Evolutionary conservation across 2,113 vertebrate genomes (phyloP), one percentile per base, ranked within the genome.

Genomic region (Dicentrarchus labrax): DNA sequence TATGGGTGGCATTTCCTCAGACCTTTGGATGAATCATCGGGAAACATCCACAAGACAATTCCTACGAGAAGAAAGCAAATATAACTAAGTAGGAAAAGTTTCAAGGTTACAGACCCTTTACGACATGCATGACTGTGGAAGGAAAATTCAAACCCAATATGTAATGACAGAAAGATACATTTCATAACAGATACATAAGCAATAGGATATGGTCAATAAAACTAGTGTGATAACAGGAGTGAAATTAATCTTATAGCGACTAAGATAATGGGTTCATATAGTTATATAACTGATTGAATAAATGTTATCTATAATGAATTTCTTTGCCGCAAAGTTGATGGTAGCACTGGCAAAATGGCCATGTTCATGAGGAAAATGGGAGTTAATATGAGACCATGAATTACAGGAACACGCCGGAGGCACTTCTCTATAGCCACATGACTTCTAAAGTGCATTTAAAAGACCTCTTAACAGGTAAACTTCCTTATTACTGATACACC

Each of bases 321-420:
- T 62, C 68, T 87, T 68, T 88, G 64, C 12, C 22, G 65, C 24
- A 72, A 76, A 76, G 47, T 76, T 57, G 24, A 7, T 53, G 62
- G 39, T 57, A 78, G 57, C 78, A 22, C n/a, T 70, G 59, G 22
- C 76, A 47, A 88, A 91, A 86, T 67, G 30, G 76, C 60, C 24
- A 48, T 85, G 82, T 86, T 79, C 70, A 83, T 87, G 84, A 77
- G 80, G 68, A 83, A 90, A 91, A 89, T 92, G 65, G 41, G 86
- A 93, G 95, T 96, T 96, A 96, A 96, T 96, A 84, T 91, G 69
- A 94, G 84, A 94, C 93, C 76, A 89, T 86, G 86, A 79, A 88
- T 93, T 92, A 93, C 84, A 76, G 90, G 91, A 95, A 94, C 83
- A 91, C 64, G 91, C 94, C 83, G 1, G 76, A 86, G 95, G 94